Percentiles rank a stretch among this genome's conserved stretches.
Evolutionary conservation across 2,888 invertebrate genomes (phyloP).

Genomic region (Auanema freiburgensis): DNA sequence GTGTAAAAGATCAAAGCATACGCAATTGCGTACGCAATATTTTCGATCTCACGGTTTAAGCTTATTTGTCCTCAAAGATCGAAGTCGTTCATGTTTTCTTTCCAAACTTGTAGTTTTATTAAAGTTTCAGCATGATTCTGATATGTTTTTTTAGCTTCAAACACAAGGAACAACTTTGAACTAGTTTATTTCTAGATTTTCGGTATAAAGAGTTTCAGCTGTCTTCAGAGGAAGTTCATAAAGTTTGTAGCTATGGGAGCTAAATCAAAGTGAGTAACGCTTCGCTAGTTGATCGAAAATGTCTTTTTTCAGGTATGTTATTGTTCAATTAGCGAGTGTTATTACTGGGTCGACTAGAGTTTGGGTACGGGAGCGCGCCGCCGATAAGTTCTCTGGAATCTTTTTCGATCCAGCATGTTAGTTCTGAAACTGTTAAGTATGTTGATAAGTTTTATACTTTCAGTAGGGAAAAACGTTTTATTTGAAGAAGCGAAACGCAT

Average conservation of each 20-base stretch:
- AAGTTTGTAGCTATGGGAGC: slow-evolving; percentile 49
- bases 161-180: too few species aligned
- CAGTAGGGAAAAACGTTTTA: slow-evolving; percentile 75
- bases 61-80: slow-evolving; percentile 2
- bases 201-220: too few species aligned
- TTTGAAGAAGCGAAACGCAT: slow-evolving; percentile 79
- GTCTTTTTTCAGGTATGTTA: slow-evolving; percentile 51
- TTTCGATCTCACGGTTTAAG: slow-evolving; percentile 2
- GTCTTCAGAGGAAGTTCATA: too few species aligned
- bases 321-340: slow-evolving; percentile 58
- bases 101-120: too few species aligned
- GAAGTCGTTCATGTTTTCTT: not conserved
- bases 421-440: not conserved
- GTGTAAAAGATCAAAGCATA: not conserved
- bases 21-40: not conserved
- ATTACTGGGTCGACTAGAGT: slow-evolving; percentile 58
- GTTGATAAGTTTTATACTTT: slow-evolving; percentile 63
- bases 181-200: too few species aligned
- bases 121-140: too few species aligned
- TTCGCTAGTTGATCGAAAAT: not conserved
- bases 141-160: too few species aligned
- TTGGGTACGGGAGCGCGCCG: slow-evolving; percentile 59
- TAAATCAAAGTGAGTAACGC: slow-evolving; percentile 57
- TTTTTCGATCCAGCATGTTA: slow-evolving; percentile 61
- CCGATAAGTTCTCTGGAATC: slow-evolving; percentile 56